Percentiles rank a stretch among this genome's conserved stretches.
phyloP scores from a whole-genome alignment of 1,140 invertebrate genomes.

The Orius laevigatus region DNA sequence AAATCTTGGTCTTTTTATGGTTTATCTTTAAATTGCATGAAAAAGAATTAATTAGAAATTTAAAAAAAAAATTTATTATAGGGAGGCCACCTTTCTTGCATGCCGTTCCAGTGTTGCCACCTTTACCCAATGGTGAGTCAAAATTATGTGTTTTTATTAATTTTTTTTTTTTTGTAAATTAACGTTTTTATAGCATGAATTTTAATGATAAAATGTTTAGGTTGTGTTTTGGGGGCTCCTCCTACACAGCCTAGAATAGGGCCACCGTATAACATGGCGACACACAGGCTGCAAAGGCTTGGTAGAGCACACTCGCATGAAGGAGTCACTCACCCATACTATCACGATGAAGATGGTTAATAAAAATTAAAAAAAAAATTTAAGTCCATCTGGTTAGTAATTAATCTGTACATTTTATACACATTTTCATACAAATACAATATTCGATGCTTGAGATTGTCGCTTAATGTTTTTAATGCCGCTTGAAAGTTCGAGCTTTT shows the following conservation, averaged over 20 bases:
- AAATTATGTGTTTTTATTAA: too few relatives aligned
- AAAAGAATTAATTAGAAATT: not conserved
- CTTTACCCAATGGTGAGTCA: constrained; percentile 22
- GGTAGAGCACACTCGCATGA: constrained; percentile 73
- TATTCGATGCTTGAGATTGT: too few relatives aligned
- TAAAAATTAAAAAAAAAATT: not conserved
- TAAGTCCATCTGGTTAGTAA: too few relatives aligned
- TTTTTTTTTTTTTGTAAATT: too few relatives aligned
- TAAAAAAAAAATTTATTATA: constrained; percentile 15
- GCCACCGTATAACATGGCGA: constrained; percentile 57
- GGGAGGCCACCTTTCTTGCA: constrained; percentile 38
- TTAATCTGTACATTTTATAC: constrained; percentile 27
- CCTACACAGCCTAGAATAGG: constrained; percentile 25
- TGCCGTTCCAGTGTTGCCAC: constrained; percentile 46
- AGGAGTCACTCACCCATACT: constrained; percentile 59
- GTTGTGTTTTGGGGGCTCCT: constrained; percentile 14
- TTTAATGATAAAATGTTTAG: constrained; percentile 1
- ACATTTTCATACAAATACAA: too few relatives aligned
- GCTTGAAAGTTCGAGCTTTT: too few relatives aligned
- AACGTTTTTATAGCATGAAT: not conserved
- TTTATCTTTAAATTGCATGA: constrained; percentile 25
- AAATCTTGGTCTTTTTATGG: constrained; percentile 20
- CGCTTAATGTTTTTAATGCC: constrained; percentile 25
- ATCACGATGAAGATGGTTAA: constrained; percentile 33
- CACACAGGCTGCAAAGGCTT: constrained; percentile 53